A percentile compares a stretch with the other conserved stretches of the same genome.
phyloP scores from a whole-genome alignment of 2,113 vertebrate genomes.

The Acinonyx jubatus region DNA sequence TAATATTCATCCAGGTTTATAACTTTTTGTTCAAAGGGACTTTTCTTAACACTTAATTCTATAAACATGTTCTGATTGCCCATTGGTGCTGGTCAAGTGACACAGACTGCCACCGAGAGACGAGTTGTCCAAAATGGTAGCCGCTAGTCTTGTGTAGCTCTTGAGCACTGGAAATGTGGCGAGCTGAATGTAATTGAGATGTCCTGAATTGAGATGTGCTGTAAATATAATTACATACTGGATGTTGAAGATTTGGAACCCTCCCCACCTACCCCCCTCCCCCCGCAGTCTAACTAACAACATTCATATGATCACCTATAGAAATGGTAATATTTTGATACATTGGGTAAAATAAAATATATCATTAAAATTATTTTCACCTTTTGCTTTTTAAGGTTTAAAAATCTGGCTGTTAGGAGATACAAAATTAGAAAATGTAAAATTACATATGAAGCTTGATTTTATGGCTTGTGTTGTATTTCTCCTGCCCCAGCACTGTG shows the following conservation, averaged over 20 bases:
- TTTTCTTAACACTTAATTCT: conserved; percentile 5
- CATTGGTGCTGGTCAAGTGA: not conserved
- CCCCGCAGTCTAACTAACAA: not conserved
- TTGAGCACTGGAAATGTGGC: not conserved
- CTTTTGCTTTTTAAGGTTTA: not conserved
- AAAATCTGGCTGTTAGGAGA: not conserved
- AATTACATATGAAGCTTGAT: not conserved
- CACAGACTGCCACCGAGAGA: not conserved
- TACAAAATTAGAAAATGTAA: not conserved
- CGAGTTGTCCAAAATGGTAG: not conserved
- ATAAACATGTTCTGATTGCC: not conserved
- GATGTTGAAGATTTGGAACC: not conserved
- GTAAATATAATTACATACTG: not conserved
- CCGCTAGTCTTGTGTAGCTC: not conserved
- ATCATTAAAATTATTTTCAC: not conserved
- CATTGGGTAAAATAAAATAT: not conserved
- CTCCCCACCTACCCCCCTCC: not conserved
- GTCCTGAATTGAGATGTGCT: not conserved
- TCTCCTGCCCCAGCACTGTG: not conserved
- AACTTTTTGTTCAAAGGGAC: not conserved
- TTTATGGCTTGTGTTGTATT: not conserved
- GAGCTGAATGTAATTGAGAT: not conserved
- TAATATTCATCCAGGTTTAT: not conserved
- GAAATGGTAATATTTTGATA: conserved; percentile 23
- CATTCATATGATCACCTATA: not conserved